A percentile compares a stretch with the other conserved stretches of the same genome.
These are phyloP conservation scores for Zaprionus tsacasi DNA, from an alignment of 1,140 invertebrate genomes.

Conservation along the genomic window DNA sequence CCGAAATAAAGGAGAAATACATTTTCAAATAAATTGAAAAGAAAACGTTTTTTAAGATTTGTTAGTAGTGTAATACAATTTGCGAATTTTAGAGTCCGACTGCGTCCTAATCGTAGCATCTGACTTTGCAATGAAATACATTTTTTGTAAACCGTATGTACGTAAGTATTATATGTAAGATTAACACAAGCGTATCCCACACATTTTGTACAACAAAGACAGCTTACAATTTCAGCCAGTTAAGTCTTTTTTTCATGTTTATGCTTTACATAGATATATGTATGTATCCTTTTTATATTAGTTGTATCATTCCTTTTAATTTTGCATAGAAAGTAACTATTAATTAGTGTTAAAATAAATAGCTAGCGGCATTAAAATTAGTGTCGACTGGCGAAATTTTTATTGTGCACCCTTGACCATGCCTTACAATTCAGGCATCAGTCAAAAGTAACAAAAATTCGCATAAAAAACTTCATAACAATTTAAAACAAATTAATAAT, in stretches of 20 bases:
- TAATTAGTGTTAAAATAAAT: constrained; percentile 82
- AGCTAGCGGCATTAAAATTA: constrained; percentile 82
- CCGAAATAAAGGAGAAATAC: constrained; percentile 43
- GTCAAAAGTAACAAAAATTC: constrained; percentile 51
- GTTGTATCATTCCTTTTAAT: constrained; percentile 74
- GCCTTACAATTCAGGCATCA: constrained; percentile 39
- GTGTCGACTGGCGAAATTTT: constrained; percentile 70
- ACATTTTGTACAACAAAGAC: constrained; percentile 45
- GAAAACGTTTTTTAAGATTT: constrained; percentile 25
- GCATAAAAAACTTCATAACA: constrained; percentile 76
- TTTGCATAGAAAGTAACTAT: constrained; percentile 79
- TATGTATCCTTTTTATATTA: constrained; percentile 70
- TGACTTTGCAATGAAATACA: constrained; percentile 56
- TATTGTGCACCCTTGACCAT: constrained; percentile 32
- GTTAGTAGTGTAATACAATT: constrained; percentile 24
- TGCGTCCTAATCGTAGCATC: constrained; percentile 38
- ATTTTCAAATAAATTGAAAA: constrained; percentile 36
- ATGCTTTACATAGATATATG: constrained; percentile 59
- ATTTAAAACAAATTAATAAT: constrained; percentile 83
- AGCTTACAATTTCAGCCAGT: constrained; percentile 53
- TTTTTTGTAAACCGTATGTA: constrained; percentile 6
- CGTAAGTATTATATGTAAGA: constrained; percentile 35
- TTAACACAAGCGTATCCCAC: constrained; percentile 34
- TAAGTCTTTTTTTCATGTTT: constrained; percentile 57
- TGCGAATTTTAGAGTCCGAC: constrained; percentile 60